Conservation (phyloP, 2,888 invertebrate species). For the Pandemis heparana region DNA sequence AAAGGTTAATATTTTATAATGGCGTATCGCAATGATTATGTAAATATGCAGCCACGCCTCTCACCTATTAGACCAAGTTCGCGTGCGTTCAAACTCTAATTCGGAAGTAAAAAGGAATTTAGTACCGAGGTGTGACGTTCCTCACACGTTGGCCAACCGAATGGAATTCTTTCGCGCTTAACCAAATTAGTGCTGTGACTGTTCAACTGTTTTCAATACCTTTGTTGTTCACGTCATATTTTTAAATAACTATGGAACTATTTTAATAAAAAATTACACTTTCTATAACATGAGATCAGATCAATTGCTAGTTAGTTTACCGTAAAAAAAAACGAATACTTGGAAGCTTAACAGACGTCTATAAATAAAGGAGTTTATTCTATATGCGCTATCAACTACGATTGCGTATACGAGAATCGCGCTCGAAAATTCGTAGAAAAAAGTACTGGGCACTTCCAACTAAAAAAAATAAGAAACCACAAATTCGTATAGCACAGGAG, state of each 20-base stretch:
- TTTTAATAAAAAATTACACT: no score
- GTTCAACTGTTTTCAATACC: neutral
- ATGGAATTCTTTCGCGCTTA: conserved; percentile 47
- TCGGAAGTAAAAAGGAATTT: conserved; percentile 79
- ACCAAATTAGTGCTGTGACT: neutral
- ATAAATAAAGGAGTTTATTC: no score
- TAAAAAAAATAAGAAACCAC: neutral
- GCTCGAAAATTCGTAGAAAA: no score
- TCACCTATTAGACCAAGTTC: conserved; percentile 67
- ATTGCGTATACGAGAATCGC: no score
- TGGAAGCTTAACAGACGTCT: no score
- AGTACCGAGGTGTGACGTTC: conserved; percentile 73
- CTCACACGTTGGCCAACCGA: conserved; percentile 51
- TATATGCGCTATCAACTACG: no score
- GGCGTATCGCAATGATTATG: conserved; percentile 84
- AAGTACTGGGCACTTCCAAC: no score
- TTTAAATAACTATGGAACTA: no score
- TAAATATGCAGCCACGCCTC: conserved; percentile 82
- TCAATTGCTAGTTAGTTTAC: no score
- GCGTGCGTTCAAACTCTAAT: conserved; percentile 81
- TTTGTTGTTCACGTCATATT: no score
- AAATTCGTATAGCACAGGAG: neutral
- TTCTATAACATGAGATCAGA: no score
- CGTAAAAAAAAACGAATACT: no score
- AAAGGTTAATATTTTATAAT: conserved; percentile 84